Evolutionary conservation across 1,140 invertebrate genomes (phyloP).

Genomic region (Dendrolimus kikuchii): DNA sequence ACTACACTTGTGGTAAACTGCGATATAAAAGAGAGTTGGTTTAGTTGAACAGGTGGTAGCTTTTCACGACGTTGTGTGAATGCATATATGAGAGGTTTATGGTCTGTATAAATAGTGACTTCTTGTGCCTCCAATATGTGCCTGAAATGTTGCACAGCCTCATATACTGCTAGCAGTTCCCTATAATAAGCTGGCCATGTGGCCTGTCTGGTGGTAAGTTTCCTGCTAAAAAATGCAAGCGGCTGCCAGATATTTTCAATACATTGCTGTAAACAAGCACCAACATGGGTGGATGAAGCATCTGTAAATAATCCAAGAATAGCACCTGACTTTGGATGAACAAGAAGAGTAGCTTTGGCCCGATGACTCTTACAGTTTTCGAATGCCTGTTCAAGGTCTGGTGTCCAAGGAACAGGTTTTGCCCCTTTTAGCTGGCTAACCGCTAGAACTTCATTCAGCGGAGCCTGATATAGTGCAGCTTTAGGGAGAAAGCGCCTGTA

Average conservation of each 20-base stretch:
- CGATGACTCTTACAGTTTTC: neutral
- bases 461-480: neutral
- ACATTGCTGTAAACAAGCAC: neutral
- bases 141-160: neutral
- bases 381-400: neutral
- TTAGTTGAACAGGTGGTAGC: neutral
- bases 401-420: slow-evolving; percentile 1
- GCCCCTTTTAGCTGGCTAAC: neutral
- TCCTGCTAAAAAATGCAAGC: neutral
- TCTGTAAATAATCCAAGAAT: neutral
- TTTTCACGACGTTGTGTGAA: neutral
- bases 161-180: neutral
- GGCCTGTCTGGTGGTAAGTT: neutral
- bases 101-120: neutral
- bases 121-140: neutral
- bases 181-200: neutral
- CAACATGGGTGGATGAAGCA: slow-evolving; percentile 1
- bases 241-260: neutral
- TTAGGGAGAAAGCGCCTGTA: slow-evolving; percentile 1
- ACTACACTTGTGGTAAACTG: neutral
- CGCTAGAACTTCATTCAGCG: neutral
- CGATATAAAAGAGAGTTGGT: neutral
- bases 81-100: neutral
- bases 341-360: neutral
- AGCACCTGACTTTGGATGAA: neutral